These are phyloP conservation scores for Hypsibius dujardini DNA, from an alignment of 1,140 invertebrate species.

Conservation along the genomic window DNA sequence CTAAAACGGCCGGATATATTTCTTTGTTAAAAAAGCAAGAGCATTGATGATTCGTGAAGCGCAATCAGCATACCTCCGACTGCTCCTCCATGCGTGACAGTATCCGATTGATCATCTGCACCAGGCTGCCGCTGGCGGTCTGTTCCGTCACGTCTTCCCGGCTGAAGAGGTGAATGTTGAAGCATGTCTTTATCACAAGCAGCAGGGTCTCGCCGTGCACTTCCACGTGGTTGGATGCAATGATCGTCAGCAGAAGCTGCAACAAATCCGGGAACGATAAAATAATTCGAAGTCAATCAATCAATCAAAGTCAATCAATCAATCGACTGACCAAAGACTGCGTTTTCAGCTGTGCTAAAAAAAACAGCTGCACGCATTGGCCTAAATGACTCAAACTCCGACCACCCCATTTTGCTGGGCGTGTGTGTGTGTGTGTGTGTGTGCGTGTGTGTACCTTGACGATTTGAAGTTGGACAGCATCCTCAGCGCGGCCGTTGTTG, in stretches of 20 bases:
- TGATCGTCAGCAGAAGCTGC: conserved; percentile 76
- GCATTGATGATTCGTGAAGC: too few species aligned
- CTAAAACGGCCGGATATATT: too few species aligned
- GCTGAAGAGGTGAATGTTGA: conserved; percentile 93
- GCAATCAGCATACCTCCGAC: conserved; percentile 27
- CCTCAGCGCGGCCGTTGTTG: conserved; percentile 87
- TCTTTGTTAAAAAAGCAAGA: too few species aligned
- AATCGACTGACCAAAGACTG: too few species aligned
- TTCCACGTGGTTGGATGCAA: conserved; percentile 91
- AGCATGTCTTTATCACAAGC: conserved; percentile 76
- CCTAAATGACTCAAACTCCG: too few species aligned
- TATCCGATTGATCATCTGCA: conserved; percentile 96
- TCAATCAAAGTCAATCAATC: too few species aligned
- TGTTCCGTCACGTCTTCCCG: conserved; percentile 96
- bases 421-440: too few species aligned
- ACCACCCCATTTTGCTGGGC: too few species aligned
- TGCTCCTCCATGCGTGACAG: conserved; percentile 79
- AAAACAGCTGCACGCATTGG: too few species aligned
- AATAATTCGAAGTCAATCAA: too few species aligned
- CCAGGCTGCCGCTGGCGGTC: conserved; percentile 88
- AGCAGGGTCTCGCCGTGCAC: conserved; percentile 92
- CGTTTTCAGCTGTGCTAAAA: too few species aligned
- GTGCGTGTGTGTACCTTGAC: conserved; percentile 51
- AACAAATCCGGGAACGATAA: conserved; percentile 21
- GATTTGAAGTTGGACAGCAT: conserved; percentile 93